phyloP scores from a whole-genome alignment of 2,113 vertebrate genomes.

The Xenopus borealis region DNA sequence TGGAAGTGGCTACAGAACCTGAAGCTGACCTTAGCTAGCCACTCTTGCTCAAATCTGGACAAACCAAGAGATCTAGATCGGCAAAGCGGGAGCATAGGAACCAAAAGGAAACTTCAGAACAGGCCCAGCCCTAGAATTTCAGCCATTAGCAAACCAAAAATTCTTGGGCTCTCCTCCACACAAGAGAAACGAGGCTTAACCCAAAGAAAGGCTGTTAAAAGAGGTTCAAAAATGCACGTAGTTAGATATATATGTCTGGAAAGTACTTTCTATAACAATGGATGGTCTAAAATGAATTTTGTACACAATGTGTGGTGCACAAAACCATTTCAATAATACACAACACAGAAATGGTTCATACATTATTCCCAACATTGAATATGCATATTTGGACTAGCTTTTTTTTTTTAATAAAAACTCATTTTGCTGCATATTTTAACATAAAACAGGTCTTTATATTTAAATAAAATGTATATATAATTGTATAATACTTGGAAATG shows the following conservation, averaged over 20 bases:
- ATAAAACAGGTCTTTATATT: background rate
- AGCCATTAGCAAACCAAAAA: conserved; percentile 64
- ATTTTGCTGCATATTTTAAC: too few species aligned
- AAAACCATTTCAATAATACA: background rate
- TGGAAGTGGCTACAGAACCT: conserved; percentile 74
- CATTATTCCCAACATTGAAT: conserved; percentile 2
- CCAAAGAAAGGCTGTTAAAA: conserved; percentile 79
- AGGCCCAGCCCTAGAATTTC: conserved; percentile 75
- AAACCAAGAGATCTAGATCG: conserved; percentile 92
- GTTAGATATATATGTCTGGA: conserved; percentile 64
- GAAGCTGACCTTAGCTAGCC: conserved; percentile 94
- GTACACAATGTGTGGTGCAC: background rate
- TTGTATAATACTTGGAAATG: too few species aligned
- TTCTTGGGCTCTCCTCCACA: conserved; percentile 68
- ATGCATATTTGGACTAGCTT: too few species aligned
- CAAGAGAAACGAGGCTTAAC: conserved; percentile 75
- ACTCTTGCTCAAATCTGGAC: conserved; percentile 78
- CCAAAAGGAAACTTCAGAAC: conserved; percentile 91
- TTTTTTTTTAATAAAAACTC: too few species aligned
- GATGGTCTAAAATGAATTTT: conserved; percentile 43
- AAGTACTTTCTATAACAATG: conserved; percentile 49
- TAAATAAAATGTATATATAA: background rate
- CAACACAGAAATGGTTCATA: background rate
- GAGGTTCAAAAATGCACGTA: conserved; percentile 68
- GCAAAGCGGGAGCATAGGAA: conserved; percentile 92